These are phyloP conservation scores for Tamias sibiricus DNA, from an alignment of 2,113 vertebrate genomes.

Conservation along the genomic window DNA sequence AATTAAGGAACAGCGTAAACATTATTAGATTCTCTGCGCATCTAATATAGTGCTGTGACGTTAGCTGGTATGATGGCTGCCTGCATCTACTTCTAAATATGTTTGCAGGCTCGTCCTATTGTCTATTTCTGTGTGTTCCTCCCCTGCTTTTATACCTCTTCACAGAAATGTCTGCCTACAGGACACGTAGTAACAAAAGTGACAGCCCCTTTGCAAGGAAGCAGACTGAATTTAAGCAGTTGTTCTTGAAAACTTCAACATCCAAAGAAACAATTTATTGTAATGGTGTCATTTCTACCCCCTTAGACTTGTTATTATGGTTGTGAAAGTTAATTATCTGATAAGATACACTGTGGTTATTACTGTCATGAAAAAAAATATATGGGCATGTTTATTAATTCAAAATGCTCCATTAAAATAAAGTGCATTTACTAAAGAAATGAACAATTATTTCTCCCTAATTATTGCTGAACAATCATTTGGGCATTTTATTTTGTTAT, in stretches of 20 bases:
- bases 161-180: constrained; percentile 3
- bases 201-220: background rate
- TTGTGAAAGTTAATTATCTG: constrained; percentile 94
- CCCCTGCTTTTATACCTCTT: background rate
- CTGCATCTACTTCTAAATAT: background rate
- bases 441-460: constrained; percentile 83
- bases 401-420: constrained; percentile 88
- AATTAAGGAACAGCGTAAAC: constrained; percentile 5
- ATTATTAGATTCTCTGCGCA: background rate
- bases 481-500: constrained; percentile 46
- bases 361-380: constrained; percentile 83
- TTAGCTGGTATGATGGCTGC: background rate
- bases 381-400: constrained; percentile 89
- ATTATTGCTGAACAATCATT: constrained; percentile 61
- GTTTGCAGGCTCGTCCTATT: background rate
- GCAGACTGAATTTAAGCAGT: background rate
- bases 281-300: constrained; percentile 85
- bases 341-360: constrained; percentile 89
- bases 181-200: background rate
- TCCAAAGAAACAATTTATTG: constrained; percentile 85
- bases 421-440: constrained; percentile 83
- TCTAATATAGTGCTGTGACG: accelerated
- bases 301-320: constrained; percentile 85
- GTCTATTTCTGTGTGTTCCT: background rate
- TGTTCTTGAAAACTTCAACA: constrained; percentile 52